Conservation (phyloP, 2,797 vertebrate genomes). For the Pyrocephalus nanus region DNA sequence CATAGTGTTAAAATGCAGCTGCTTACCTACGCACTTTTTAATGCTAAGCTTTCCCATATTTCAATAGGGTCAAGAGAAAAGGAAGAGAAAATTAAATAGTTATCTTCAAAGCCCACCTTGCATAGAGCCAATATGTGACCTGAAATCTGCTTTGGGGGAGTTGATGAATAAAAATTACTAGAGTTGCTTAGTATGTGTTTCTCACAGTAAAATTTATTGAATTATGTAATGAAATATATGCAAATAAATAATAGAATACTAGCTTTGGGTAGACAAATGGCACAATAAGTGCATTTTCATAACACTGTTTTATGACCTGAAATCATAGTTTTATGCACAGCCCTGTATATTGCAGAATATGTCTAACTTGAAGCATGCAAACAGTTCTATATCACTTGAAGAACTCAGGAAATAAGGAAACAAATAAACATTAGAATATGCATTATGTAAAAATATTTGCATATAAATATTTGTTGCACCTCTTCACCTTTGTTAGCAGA, state of each 20-base stretch:
- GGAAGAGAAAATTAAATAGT: constrained; percentile 22
- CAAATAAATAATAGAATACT: neutral
- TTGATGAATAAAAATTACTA: constrained; percentile 6
- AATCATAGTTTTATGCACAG: neutral
- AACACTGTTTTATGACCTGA: neutral
- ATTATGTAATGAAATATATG: neutral
- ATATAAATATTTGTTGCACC: neutral
- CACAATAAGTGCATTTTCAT: neutral
- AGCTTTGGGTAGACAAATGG: neutral
- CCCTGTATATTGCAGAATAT: neutral
- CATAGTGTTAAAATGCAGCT: neutral
- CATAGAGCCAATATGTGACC: neutral
- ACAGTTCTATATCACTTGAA: neutral
- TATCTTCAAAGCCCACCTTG: constrained; percentile 63
- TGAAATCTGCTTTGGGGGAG: neutral
- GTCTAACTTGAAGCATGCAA: neutral
- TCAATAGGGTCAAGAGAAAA: constrained; percentile 9
- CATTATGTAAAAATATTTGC: neutral
- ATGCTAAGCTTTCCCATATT: neutral
- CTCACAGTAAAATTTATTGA: neutral
- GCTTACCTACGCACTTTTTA: neutral
- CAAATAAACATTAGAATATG: neutral
- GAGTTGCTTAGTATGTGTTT: neutral
- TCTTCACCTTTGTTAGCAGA: neutral
- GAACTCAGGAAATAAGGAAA: neutral